Conservation (phyloP, 1,140 invertebrate genomes). For the Arion vulgaris region DNA sequence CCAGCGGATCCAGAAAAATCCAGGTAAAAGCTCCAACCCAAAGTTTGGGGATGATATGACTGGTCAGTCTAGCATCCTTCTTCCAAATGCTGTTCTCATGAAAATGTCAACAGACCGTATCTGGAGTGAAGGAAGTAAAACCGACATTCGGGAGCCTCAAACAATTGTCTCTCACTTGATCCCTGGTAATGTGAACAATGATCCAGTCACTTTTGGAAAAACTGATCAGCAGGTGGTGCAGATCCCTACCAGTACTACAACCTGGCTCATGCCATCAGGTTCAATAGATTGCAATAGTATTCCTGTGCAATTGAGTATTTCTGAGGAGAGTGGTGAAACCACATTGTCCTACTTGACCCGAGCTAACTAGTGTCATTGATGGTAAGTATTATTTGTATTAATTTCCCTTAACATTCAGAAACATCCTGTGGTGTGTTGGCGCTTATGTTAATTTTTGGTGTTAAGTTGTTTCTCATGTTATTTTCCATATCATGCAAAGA, state of each 20-base stretch:
- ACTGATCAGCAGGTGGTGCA: background rate
- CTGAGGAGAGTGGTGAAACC: background rate
- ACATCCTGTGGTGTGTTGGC: too few relatives aligned
- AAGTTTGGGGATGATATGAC: background rate
- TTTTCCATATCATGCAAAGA: too few relatives aligned
- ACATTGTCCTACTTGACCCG: background rate
- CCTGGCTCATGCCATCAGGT: slow-evolving; percentile 8
- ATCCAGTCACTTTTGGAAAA: background rate
- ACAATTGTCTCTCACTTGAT: background rate
- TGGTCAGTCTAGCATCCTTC: background rate
- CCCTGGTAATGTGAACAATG: background rate
- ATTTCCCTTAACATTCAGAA: too few relatives aligned
- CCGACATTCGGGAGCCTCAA: background rate
- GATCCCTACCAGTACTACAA: background rate
- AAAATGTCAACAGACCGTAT: slow-evolving; percentile 14
- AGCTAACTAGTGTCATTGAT: background rate
- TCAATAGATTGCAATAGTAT: background rate
- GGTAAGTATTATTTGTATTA: background rate
- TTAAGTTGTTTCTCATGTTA: too few relatives aligned
- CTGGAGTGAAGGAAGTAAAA: background rate
- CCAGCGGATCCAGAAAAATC: background rate
- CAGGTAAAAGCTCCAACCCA: background rate
- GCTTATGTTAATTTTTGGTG: too few relatives aligned
- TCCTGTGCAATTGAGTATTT: slow-evolving; percentile 1
- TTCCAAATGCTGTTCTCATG: slow-evolving; percentile 1